Base-by-base conservation (phyloP, 2,888 invertebrate genomes). In the Rutpela maculata region DNA sequence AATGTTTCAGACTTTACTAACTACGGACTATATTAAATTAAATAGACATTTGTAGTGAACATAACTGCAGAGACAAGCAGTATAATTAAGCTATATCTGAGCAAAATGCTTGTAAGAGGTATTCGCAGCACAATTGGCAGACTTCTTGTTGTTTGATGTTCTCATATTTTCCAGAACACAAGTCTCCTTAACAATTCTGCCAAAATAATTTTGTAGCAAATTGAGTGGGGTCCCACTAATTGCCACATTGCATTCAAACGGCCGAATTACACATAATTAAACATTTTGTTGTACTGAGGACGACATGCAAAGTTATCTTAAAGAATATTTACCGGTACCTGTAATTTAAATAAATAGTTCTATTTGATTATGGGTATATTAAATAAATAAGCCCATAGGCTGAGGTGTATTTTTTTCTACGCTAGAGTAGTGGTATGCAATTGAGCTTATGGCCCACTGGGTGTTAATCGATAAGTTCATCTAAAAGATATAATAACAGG, bases 391-490 rank as follows among this genome's bases (percentile, higher is more conserved):
- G 11, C 7, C 1, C 11, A 12, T 50, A 15, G 50, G n/a, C n/a
- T n/a, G n/a, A 50, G n/a, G 50, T 4, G 6, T 3, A 50, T n/a
- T 50, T 50, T 50, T 50, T 50, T 50, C n/a, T 5, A 15, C 3
- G 50, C 1, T 17, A n/a, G 15, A 50, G n/a, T 50, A 50, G 5
- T 17, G 22, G 50, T 17, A n/a, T 50, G 15, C n/a, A 4, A 50
- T 5, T n/a, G 50, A 50, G 50, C 15, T 65, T 65, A n/a, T 65
- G 38, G 38, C 17, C 63, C 63, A 65, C 19, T 35, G 38, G 63
- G 63, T 50, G 50, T n/a, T 66, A 19, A 18, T 43, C n/a, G 0
- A 17, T 18, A 65, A 10, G 38, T 18, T 43, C 50, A 66, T 50
- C 43, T 66, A 38, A 38, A 43, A 66, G 43, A 43, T 22, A 19